Evolutionary conservation across 2,113 vertebrate genomes (phyloP), one percentile per base, ranked within the genome.

Genomic region (Tiliqua scincoides): DNA sequence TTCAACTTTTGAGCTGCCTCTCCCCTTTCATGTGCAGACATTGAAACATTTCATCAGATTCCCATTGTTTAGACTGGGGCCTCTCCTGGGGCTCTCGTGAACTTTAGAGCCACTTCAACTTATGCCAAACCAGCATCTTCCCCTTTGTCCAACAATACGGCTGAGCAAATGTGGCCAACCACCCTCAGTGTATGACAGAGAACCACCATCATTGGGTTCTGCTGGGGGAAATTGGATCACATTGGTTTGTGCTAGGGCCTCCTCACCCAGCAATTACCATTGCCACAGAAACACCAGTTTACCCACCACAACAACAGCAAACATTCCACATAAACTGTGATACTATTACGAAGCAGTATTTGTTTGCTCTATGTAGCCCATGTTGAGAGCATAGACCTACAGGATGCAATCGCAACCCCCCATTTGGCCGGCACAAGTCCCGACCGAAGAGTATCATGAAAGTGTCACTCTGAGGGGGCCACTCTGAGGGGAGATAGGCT

Each of bases 1-100:
- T 84, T 63, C 12, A 62, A 83, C 57, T 63, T 68, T 75, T 84
- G 63, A 75, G 40, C 82, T 84, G 61, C 59, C 71, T 74, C 40
- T 43, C 10, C 20, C 27, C 8, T 21, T 37, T 71, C 35, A 10
- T 27, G 62, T 48, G 25, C 20, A 61, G 52, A 72, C 59, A 37
- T 23, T 48, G 71, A 83, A 62, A 3, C 27, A 83, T 74, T 84
- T 75, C 71, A 84, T 63, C 43, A 83, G 21, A 48, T 48, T 62
- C 62, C 71, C 63, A n/a, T 21, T 40, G 18, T 84, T 61, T 43
- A 43, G 17, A 62, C 17, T 21, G 37, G 37, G 71, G n/a, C 54
- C 25, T 15, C 57, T 63, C 17, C 63, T 63, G 35, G 63, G 63
- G 12, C 43, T 81, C n/a, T 32, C 40, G 65, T 62, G 43, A 57